phyloP scores from a whole-genome alignment of 2,113 vertebrate species.

The Alces alces region DNA sequence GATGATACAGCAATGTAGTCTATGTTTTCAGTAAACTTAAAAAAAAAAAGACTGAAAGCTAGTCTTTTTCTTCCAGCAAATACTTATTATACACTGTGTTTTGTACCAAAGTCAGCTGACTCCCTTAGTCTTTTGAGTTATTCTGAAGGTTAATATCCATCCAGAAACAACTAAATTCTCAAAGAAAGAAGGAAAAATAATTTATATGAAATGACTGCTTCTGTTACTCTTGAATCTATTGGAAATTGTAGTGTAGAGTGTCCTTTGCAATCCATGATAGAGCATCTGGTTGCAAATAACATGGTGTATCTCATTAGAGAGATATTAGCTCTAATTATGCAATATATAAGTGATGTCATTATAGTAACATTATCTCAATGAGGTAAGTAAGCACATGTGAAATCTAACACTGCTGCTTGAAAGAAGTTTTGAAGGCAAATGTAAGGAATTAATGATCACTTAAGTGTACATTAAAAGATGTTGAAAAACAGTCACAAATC shows the following conservation, averaged over 20 bases:
- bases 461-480: neutral
- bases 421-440: slow-evolving; percentile 50
- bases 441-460: slow-evolving; percentile 26
- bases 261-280: neutral
- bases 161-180: neutral
- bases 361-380: slow-evolving; percentile 51
- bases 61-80: neutral
- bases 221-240: neutral
- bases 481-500: neutral
- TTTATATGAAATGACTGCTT: neutral
- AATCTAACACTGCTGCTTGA: slow-evolving; percentile 26
- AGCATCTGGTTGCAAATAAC: slow-evolving; percentile 46
- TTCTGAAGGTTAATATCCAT: neutral
- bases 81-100: neutral
- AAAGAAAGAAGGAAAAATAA: neutral
- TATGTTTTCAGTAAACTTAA: neutral
- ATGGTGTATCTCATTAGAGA: slow-evolving; percentile 56
- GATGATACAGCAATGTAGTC: neutral
- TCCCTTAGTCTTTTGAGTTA: neutral
- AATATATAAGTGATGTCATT: slow-evolving; percentile 52
- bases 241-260: neutral
- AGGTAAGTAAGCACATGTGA: slow-evolving; percentile 37
- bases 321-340: slow-evolving; percentile 54
- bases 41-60: neutral
- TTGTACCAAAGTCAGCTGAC: neutral